Evolutionary conservation across 2,797 vertebrate species (phyloP).

Genomic region (Sparidentex hasta): DNA sequence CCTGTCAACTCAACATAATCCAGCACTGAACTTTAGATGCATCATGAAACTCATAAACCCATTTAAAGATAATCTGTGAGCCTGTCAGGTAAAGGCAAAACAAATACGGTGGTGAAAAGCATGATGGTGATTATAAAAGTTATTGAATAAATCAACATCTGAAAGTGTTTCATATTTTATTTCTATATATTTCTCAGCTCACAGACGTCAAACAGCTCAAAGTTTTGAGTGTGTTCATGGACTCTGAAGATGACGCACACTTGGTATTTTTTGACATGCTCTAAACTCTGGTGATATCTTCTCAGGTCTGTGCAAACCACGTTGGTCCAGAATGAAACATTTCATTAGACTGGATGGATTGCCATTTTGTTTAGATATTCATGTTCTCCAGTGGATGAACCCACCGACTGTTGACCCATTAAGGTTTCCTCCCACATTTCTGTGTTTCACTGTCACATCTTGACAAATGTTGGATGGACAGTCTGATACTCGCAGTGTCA

Average conservation of each 20-base stretch:
- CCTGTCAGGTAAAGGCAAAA: constrained; percentile 43
- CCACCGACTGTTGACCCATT: too few species aligned
- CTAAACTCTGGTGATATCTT: not conserved
- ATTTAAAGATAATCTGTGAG: constrained; percentile 46
- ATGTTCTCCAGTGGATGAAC: too few species aligned
- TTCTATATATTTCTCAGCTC: not conserved
- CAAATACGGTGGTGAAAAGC: constrained; percentile 44
- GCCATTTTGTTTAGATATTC: too few species aligned
- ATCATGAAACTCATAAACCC: constrained; percentile 49
- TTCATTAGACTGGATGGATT: too few species aligned
- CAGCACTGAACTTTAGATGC: constrained; percentile 51
- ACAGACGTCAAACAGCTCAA: constrained; percentile 3
- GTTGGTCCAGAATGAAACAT: not conserved
- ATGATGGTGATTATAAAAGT: constrained; percentile 16
- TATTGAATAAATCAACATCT: constrained; percentile 39
- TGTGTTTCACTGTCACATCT: too few species aligned
- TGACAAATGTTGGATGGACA: not conserved
- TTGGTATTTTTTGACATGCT: not conserved
- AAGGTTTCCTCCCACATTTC: too few species aligned
- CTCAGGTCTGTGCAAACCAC: not conserved
- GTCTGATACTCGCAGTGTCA: not conserved
- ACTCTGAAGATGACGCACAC: not conserved
- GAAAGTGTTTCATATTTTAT: not conserved
- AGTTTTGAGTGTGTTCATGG: constrained; percentile 1
- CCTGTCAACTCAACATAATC: constrained; percentile 63